Percentiles rank a stretch among this genome's conserved stretches.
Conservation (phyloP, 1,140 invertebrate species). For the Eurosta solidaginis region DNA sequence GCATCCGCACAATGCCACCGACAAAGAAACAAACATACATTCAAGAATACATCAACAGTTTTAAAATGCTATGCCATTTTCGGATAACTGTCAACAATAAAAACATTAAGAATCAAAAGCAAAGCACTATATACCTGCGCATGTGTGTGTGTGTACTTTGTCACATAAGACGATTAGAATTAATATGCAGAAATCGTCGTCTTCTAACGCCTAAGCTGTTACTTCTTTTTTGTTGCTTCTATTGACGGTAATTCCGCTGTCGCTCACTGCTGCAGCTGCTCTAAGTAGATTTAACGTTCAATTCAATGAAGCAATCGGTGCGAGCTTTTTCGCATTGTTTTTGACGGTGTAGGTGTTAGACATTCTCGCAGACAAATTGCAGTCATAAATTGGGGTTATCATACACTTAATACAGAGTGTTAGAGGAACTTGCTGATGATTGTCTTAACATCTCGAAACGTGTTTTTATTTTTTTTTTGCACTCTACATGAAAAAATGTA, state of each 20-base stretch:
- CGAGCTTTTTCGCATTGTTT: not conserved
- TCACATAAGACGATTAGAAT: conserved; percentile 23
- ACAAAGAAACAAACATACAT: not conserved
- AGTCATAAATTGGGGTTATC: not conserved
- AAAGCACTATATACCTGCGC: not conserved
- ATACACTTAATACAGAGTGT: too few species aligned
- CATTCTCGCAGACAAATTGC: conserved; percentile 12
- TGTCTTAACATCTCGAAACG: too few species aligned
- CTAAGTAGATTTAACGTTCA: too few species aligned
- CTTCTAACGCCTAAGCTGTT: conserved; percentile 23
- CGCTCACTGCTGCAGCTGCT: too few species aligned
- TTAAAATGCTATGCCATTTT: not conserved
- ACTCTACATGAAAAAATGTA: too few species aligned
- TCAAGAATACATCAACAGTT: too few species aligned
- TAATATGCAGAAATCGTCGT: conserved; percentile 7
- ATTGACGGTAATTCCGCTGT: not conserved
- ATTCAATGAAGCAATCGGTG: not conserved
- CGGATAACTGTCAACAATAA: not conserved
- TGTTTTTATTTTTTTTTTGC: too few species aligned
- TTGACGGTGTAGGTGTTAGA: not conserved
- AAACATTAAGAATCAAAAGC: not conserved
- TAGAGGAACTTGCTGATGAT: too few species aligned
- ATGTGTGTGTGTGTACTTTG: not conserved
- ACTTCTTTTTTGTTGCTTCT: not conserved
- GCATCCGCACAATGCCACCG: conserved; percentile 13